Conservation (phyloP, 2,888 invertebrate species). For the Formica aserva region DNA sequence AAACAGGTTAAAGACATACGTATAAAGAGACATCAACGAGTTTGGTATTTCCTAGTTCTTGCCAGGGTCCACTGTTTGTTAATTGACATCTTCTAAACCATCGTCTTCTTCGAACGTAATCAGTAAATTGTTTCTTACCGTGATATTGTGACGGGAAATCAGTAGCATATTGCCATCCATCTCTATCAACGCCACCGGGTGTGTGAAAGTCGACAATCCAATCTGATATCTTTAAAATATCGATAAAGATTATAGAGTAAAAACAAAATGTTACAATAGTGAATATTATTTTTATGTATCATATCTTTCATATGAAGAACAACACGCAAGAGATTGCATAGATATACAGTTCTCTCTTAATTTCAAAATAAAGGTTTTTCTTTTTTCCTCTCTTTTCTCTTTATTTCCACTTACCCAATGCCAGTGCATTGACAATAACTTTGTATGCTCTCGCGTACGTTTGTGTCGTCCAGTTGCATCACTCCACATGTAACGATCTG, state of each 20-base stretch:
- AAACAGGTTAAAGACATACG: constrained; percentile 84
- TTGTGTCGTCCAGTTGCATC: constrained; percentile 94
- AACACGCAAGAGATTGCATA: not conserved
- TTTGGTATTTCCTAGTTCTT: constrained; percentile 94
- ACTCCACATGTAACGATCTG: constrained; percentile 96
- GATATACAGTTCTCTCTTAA: not conserved
- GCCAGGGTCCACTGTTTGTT: constrained; percentile 95
- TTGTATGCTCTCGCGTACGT: constrained; percentile 94
- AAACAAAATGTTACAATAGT: not conserved
- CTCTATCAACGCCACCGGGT: constrained; percentile 95
- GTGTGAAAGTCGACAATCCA: constrained; percentile 97
- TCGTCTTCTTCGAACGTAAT: constrained; percentile 94
- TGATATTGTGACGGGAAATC: constrained; percentile 96
- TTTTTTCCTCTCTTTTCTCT: not conserved
- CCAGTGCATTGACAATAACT: constrained; percentile 94
- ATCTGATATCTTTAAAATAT: constrained; percentile 89
- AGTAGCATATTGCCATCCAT: constrained; percentile 98
- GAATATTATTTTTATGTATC: not conserved
- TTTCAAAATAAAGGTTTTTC: not conserved
- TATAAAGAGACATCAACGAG: constrained; percentile 93
- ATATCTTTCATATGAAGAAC: not conserved
- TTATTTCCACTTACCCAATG: constrained; percentile 90
- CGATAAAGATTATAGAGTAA: not conserved
- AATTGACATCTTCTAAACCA: constrained; percentile 95
- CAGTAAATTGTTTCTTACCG: constrained; percentile 94